Evolutionary conservation across 2,113 vertebrate genomes (phyloP), one percentile per base, ranked within the genome.

Genomic region (Antechinus stuartii): DNA sequence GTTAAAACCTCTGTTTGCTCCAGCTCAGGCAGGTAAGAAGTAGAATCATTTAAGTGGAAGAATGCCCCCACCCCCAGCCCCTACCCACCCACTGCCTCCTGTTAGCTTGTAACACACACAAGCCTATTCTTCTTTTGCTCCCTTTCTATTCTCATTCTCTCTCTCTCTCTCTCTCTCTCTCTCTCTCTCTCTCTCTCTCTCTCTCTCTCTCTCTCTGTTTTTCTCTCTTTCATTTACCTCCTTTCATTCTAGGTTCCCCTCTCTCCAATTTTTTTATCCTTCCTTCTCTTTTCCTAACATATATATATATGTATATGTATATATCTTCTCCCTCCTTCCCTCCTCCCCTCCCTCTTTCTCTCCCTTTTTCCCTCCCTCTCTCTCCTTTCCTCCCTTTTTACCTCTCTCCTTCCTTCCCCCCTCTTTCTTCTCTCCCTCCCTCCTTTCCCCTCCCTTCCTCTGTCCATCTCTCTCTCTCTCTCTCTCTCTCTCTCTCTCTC

Each of bases 1-100:
- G 89, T 93, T 95, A 96, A 97, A 93, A 96, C 92, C 54, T 93
- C 93, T 92, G 92, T 94, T 90, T 96, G n/a, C 23, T 0, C 76
- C 89, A 46, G 96, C 97, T 93, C 94, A 92, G 90, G 84, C 2
- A 1, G 92, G 92, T 26, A 25, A 91, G 91, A 93, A 42, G 90
- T 56, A 46, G 52, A 91, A 46, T 11, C 96, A 42, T 53, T 90
- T 35, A 2, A 0, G 49, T 22, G 47, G 35, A 12, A 84, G 47
- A 92, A 68, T 3, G 12, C 55, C 55, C 55, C 24, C 25, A 5
- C 61, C 12, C 12, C 30, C 61, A 23, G 0, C 94, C 57, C 89
- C 5, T 91, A 1, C 91, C 93, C 94, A 55, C 90, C 5, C 91
- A 1, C 91, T 94, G 53, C n/a, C 96, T 95, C 0, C 0, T 42